These are phyloP conservation scores for Volucella zonaria DNA, from an alignment of 2,888 invertebrate genomes.

Conservation along the genomic window DNA sequence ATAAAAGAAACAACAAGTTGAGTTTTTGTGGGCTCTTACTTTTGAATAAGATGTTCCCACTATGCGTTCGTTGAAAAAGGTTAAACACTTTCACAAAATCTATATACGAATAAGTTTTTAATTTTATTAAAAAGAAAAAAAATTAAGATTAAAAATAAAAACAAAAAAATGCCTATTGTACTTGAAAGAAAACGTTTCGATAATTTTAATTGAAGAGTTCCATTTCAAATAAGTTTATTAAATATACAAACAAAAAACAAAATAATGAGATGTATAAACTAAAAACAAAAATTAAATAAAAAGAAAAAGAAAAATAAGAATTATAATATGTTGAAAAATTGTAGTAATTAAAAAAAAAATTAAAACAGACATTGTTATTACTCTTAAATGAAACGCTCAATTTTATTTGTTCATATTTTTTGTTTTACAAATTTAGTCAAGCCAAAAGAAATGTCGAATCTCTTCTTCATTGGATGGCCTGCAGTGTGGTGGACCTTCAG, in stretches of 20 bases:
- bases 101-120: neutral
- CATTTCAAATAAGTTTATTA: conserved; percentile 40
- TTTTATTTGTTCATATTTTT: conserved; percentile 12
- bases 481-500: conserved; percentile 85
- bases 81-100: neutral
- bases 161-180: conserved; percentile 3
- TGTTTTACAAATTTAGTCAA: conserved; percentile 36
- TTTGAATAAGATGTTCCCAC: no score
- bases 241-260: conserved; percentile 64
- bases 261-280: conserved; percentile 78
- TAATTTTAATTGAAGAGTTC: conserved; percentile 39
- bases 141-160: neutral
- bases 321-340: conserved; percentile 49
- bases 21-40: no score
- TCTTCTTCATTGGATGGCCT: conserved; percentile 88
- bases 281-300: conserved; percentile 63
- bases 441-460: conserved; percentile 83
- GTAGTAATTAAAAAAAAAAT: conserved; percentile 36
- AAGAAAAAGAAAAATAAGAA: conserved; percentile 73
- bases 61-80: no score
- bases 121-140: no score
- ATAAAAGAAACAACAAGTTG: no score
- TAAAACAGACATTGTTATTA: conserved; percentile 76
- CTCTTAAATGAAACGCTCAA: conserved; percentile 67
- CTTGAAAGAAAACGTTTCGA: conserved; percentile 22